Conservation (phyloP, 2,797 vertebrate species). For the Chaenodraco wilsoni region DNA sequence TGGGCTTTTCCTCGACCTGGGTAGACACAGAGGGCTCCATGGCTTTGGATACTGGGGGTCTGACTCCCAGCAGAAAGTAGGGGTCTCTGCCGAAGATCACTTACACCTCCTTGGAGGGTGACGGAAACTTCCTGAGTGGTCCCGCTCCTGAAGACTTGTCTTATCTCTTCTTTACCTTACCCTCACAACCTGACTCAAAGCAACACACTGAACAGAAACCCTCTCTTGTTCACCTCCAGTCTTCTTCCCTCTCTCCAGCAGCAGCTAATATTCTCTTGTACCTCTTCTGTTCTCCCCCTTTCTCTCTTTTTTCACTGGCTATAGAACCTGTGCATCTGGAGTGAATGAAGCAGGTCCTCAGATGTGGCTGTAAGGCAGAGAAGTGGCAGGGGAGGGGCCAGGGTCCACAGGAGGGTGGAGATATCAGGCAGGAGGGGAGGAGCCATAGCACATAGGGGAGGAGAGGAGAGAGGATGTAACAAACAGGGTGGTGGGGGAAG, state of each 20-base stretch:
- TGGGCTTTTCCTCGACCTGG: slow-evolving; percentile 84
- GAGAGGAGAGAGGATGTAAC: slow-evolving; percentile 30
- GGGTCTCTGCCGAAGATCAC: slow-evolving; percentile 38
- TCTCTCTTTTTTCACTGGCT: slow-evolving; percentile 40
- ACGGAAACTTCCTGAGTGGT: slow-evolving; percentile 60
- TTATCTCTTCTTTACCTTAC: slow-evolving; percentile 33
- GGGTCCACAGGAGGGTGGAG: slow-evolving; percentile 48
- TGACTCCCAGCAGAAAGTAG: slow-evolving; percentile 57
- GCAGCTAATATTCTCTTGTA: slow-evolving; percentile 26
- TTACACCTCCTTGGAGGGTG: slow-evolving; percentile 60
- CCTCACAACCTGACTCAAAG: slow-evolving; percentile 32
- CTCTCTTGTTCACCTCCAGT: slow-evolving; percentile 25
- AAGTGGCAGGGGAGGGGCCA: slow-evolving; percentile 49
- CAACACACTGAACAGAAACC: slow-evolving; percentile 9
- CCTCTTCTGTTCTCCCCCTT: slow-evolving; percentile 25
- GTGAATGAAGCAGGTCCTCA: slow-evolving; percentile 68
- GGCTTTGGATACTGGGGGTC: slow-evolving; percentile 60
- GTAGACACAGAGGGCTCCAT: slow-evolving; percentile 80
- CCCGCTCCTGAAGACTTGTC: slow-evolving; percentile 50
- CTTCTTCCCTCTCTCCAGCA: slow-evolving; percentile 33
- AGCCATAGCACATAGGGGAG: slow-evolving; percentile 35
- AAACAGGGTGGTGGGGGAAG: slow-evolving; percentile 5
- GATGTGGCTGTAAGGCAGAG: slow-evolving; percentile 76
- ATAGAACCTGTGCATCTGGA: slow-evolving; percentile 74
- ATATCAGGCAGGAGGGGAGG: slow-evolving; percentile 37